Evolutionary conservation across 2,888 invertebrate genomes (phyloP), one percentile per base, ranked within the genome.

Genomic region (Adelognathus sp.): DNA sequence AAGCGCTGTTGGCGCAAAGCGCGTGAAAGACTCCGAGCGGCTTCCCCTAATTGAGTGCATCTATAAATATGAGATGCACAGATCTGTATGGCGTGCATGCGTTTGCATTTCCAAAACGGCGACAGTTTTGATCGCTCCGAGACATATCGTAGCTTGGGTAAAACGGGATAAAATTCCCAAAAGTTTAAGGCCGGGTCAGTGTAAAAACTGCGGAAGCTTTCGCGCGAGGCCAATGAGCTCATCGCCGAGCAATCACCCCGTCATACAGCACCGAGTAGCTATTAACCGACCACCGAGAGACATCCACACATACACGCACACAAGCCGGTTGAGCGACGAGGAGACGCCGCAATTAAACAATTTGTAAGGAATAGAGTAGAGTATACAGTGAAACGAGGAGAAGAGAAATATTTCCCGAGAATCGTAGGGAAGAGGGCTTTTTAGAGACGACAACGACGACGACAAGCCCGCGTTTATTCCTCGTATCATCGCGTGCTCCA

Each of bases 341-440:
- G 63, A 80, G 82, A 79, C 50, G 58, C 70, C 72, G 83, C 85
- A 87, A 87, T 87, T 87, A 87, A 87, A 87, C 86, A 87, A 87
- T 87, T 87, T 86, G 86, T 82, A 81, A n/a, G 58, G 58, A 81
- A 74, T 58, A 80, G 64, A 63, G 61, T 21, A 61, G 7, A 29
- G 54, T 9, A 58, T 21, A 61, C 4, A 29, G 54, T 9, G 16
- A 52, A n/a, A 50, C 60, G 33, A 27, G 61, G 41, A 76, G 71
- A 46, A 82, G 82, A 77, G 76, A 84, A 82, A 82, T 74, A 80
- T 66, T 85, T 79, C 79, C 63, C 50, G 82, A 72, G 77, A 77
- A 78, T 69, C 71, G 76, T 72, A 66, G 46, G 63, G 63, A 41
- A 64, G 78, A 31, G 60, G 63, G 61, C 78, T 77, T 82, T 82